These are phyloP conservation scores for Pantelozetes paolii DNA, from an alignment of 2,888 invertebrate genomes.

Conservation along the genomic window DNA sequence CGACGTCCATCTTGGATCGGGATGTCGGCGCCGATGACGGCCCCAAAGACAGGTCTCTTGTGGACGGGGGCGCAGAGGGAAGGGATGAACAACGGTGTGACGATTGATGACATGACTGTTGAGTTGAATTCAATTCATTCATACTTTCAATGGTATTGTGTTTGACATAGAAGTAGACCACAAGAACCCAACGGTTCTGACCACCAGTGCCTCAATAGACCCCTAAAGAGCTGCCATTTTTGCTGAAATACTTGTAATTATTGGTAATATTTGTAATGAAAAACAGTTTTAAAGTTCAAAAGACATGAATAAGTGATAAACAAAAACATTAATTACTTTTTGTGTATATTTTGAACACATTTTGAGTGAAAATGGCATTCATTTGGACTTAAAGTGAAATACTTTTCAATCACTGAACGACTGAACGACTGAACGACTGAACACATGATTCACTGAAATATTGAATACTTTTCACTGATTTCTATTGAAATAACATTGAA, in stretches of 20 bases:
- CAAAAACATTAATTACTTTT: not conserved
- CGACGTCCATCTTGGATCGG: conserved; percentile 74
- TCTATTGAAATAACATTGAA: too few species aligned
- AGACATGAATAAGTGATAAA: not conserved
- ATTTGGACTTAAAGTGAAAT: too few species aligned
- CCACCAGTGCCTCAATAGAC: not conserved
- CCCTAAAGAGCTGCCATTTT: conserved; percentile 21
- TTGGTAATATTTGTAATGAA: conserved; percentile 3
- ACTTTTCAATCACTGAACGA: too few species aligned
- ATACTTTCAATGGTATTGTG: not conserved
- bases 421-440: too few species aligned
- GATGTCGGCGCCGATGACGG: conserved; percentile 33
- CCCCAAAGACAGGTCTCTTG: not conserved
- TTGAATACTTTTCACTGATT: too few species aligned
- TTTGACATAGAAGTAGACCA: too few species aligned
- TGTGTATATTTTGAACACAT: not conserved
- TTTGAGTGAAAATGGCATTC: conserved; percentile 10
- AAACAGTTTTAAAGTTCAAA: conserved; percentile 17
- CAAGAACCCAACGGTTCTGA: not conserved
- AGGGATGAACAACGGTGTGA: conserved; percentile 28
- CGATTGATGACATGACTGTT: not conserved
- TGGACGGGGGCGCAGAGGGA: not conserved
- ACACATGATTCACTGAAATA: too few species aligned
- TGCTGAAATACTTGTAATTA: not conserved
- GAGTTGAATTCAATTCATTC: not conserved